phyloP scores from a whole-genome alignment of 2,113 vertebrate species.

The Martes martes region DNA sequence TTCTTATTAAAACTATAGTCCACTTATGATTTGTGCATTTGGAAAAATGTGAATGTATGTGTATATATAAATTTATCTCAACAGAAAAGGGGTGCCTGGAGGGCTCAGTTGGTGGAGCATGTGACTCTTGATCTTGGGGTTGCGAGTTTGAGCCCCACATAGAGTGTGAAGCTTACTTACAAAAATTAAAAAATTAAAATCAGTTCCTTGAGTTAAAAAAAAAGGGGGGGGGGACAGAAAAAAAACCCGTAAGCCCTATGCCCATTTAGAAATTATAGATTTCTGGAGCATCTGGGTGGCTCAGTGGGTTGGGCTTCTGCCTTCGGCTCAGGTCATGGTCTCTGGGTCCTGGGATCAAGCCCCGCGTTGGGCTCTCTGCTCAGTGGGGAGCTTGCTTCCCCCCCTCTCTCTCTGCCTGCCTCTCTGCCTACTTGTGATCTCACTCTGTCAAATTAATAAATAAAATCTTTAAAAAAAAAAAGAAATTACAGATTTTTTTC shows the following conservation, averaged over 20 bases:
- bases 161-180: neutral
- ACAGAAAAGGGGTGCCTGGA: neutral
- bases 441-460: too few species aligned
- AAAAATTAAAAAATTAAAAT: neutral
- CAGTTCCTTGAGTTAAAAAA: neutral
- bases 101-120: neutral
- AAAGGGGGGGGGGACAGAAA: neutral
- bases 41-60: neutral
- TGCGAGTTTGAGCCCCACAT: neutral
- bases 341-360: too few species aligned
- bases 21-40: neutral
- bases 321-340: too few species aligned
- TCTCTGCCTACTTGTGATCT: too few species aligned
- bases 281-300: too few species aligned
- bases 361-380: too few species aligned
- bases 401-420: too few species aligned
- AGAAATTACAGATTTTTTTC: neutral
- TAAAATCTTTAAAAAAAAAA: too few species aligned
- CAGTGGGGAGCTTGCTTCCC: too few species aligned
- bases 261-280: neutral
- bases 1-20: constrained; percentile 37
- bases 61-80: neutral
- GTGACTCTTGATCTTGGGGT: neutral
- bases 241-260: neutral
- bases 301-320: too few species aligned